Conservation (phyloP, 2,888 invertebrate species). For the Pammene fasciana region DNA sequence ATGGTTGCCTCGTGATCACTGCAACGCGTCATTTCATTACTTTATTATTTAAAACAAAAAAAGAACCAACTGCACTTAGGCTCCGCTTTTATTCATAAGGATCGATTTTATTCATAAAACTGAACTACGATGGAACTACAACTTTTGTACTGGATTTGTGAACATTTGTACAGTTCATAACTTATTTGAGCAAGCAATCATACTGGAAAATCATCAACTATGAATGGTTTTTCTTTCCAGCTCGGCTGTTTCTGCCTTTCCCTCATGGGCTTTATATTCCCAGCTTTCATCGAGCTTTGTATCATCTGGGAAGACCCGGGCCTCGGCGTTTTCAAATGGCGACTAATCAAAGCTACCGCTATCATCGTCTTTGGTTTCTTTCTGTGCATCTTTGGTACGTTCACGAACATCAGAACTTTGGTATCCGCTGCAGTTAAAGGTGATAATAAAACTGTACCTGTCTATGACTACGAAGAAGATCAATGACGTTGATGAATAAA, state of each 20-base stretch:
- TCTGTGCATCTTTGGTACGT: slow-evolving; percentile 51
- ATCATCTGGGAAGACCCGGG: slow-evolving; percentile 61
- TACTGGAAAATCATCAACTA: background rate
- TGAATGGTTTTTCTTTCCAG: slow-evolving; percentile 48
- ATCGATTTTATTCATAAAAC: no score
- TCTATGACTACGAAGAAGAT: background rate
- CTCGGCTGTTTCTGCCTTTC: slow-evolving; percentile 59
- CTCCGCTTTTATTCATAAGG: no score
- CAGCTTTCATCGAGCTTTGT: slow-evolving; percentile 59
- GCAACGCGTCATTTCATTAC: no score
- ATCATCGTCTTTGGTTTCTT: slow-evolving; percentile 50
- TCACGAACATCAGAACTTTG: slow-evolving; percentile 49
- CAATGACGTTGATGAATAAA: background rate
- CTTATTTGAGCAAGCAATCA: no score
- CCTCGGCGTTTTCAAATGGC: slow-evolving; percentile 54
- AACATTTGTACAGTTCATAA: no score
- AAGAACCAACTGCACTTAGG: no score
- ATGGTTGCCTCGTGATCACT: no score
- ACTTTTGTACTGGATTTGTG: no score
- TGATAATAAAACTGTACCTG: no score
- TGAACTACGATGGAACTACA: no score
- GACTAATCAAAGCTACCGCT: slow-evolving; percentile 49
- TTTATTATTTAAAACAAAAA: no score
- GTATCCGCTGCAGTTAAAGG: slow-evolving; percentile 68
- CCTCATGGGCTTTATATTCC: slow-evolving; percentile 60